phyloP scores from a whole-genome alignment of 2,888 invertebrate species.

The Parthenolecanium corni region DNA sequence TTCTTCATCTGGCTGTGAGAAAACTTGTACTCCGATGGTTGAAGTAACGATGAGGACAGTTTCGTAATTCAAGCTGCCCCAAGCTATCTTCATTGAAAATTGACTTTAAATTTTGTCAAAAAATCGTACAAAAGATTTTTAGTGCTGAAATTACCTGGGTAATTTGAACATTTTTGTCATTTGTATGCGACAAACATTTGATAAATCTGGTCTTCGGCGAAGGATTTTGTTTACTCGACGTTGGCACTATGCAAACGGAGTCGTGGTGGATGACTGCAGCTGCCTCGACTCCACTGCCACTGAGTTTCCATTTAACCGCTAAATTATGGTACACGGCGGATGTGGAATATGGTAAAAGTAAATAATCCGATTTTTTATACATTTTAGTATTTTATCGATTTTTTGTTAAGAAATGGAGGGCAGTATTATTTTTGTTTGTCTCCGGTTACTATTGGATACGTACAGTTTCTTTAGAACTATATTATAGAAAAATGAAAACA shows the following conservation, averaged over 20 bases:
- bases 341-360: constrained; percentile 14
- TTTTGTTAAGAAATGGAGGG: no score
- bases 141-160: constrained; percentile 8
- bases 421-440: no score
- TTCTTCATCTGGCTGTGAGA: constrained; percentile 30
- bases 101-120: neutral
- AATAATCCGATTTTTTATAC: constrained; percentile 14
- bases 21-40: constrained; percentile 35
- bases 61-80: constrained; percentile 35
- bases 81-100: constrained; percentile 34
- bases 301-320: constrained; percentile 9
- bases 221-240: neutral
- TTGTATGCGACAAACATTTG: neutral
- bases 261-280: constrained; percentile 14
- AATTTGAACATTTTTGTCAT: constrained; percentile 2
- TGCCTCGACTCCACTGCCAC: neutral
- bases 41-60: constrained; percentile 35
- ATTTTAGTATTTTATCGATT: neutral
- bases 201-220: neutral
- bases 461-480: no score
- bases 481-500: no score
- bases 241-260: constrained; percentile 6
- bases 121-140: neutral
- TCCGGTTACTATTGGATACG: no score
- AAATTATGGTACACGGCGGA: constrained; percentile 24